A percentile compares a stretch with the other conserved stretches of the same genome.
Evolutionary conservation across 2,113 vertebrate species (phyloP).

Genomic region (Macaca mulatta): DNA sequence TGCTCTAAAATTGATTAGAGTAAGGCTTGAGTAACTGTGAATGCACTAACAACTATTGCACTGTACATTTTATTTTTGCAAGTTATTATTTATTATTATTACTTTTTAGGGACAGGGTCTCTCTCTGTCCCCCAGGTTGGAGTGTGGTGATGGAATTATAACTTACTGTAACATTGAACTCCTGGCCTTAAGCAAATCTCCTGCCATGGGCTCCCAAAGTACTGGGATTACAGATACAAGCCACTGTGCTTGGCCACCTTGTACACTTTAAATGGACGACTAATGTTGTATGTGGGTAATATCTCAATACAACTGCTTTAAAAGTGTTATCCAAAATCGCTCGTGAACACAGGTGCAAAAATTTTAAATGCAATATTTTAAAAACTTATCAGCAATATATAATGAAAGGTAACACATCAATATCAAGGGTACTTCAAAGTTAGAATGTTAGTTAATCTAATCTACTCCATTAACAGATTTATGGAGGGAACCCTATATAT

Average conservation of each 20-base stretch:
- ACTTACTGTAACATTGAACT: too few relatives aligned
- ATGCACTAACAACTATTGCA: too few relatives aligned
- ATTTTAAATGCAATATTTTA: neutral
- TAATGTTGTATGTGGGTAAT: neutral
- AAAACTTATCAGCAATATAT: neutral
- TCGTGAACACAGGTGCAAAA: neutral
- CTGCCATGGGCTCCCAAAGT: too few relatives aligned
- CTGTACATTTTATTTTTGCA: neutral
- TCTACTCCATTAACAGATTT: neutral
- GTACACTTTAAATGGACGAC: neutral
- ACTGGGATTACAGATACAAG: too few relatives aligned
- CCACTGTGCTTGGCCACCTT: too few relatives aligned
- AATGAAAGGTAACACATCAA: neutral
- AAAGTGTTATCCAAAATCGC: neutral
- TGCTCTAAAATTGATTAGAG: neutral
- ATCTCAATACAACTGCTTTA: neutral
- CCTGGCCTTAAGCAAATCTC: too few relatives aligned
- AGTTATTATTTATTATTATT: too few relatives aligned
- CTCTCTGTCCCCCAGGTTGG: too few relatives aligned
- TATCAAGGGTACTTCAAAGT: neutral
- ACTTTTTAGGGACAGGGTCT: too few relatives aligned
- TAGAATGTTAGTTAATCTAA: neutral
- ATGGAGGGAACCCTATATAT: neutral
- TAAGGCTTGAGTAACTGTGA: neutral
- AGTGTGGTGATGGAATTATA: too few relatives aligned